Evolutionary conservation across 2,888 invertebrate genomes (phyloP).

Genomic region (Agrotis segetum): DNA sequence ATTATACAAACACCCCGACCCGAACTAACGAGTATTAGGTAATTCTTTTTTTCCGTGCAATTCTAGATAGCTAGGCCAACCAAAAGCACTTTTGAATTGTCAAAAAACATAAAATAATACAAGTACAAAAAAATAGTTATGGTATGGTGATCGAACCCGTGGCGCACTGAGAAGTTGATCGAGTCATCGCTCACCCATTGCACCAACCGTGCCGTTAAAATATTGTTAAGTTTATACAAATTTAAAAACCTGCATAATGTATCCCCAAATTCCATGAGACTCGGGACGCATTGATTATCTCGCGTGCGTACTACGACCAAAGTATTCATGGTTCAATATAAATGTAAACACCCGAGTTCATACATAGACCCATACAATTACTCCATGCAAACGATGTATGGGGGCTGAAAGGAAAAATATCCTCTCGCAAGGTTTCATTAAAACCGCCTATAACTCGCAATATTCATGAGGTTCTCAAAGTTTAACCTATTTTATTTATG

Average conservation of each 20-base stretch:
- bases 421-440: constrained; percentile 52
- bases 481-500: constrained; percentile 9
- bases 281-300: constrained; percentile 39
- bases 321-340: constrained; percentile 69
- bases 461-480: constrained; percentile 40
- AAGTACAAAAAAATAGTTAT: too few relatives aligned
- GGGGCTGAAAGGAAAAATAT: constrained; percentile 42
- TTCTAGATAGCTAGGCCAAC: too few relatives aligned
- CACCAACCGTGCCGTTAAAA: too few relatives aligned
- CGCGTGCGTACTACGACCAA: constrained; percentile 46
- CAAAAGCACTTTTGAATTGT: too few relatives aligned
- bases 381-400: constrained; percentile 52
- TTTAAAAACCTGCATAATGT: not conserved
- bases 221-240: constrained; percentile 1
- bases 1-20: too few relatives aligned
- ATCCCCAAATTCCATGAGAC: not conserved
- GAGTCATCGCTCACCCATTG: too few relatives aligned
- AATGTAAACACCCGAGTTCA: constrained; percentile 68
- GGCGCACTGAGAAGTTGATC: too few relatives aligned
- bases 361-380: constrained; percentile 67
- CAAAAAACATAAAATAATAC: too few relatives aligned
- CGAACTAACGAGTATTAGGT: too few relatives aligned
- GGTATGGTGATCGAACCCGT: too few relatives aligned
- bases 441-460: constrained; percentile 26
- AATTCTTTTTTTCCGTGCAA: too few relatives aligned